Percentiles rank a stretch among this genome's conserved stretches.
Evolutionary conservation across 2,113 vertebrate genomes (phyloP).

Genomic region (Toxostoma redivivum): DNA sequence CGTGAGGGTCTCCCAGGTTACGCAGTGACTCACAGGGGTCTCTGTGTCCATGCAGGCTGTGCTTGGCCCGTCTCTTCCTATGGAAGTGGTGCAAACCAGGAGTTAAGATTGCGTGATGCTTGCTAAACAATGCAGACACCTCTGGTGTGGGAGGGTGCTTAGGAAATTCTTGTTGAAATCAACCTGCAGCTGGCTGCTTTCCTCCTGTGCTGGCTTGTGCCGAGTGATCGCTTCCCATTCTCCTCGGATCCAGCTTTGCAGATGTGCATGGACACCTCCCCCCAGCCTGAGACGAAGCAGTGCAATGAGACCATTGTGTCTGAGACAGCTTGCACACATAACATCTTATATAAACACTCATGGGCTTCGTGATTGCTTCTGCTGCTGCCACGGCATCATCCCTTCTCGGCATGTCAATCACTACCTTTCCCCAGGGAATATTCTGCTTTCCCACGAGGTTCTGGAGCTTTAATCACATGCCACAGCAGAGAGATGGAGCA

Average conservation of each 20-base stretch:
- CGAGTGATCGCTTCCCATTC: rapidly evolving
- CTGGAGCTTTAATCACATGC: not conserved
- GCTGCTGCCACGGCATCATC: not conserved
- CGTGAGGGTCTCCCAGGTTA: rapidly evolving
- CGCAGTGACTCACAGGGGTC: rapidly evolving
- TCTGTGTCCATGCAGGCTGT: rapidly evolving
- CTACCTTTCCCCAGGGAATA: not conserved
- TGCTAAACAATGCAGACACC: not conserved
- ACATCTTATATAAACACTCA: not conserved
- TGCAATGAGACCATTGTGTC: not conserved
- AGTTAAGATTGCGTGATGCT: not conserved
- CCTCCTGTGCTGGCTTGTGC: not conserved
- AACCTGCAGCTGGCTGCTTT: not conserved
- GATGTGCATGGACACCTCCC: not conserved
- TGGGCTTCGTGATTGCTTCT: not conserved
- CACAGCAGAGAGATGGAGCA: rapidly evolving
- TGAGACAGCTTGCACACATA: not conserved
- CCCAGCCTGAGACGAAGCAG: rapidly evolving
- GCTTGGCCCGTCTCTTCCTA: not conserved
- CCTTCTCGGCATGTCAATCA: not conserved
- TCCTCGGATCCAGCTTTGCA: not conserved
- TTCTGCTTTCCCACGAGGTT: not conserved
- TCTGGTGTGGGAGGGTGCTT: not conserved
- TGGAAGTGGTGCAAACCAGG: not conserved
- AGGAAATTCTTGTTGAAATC: not conserved